Evolutionary conservation across 2,888 invertebrate species (phyloP).

Genomic region (Sipha maydis): DNA sequence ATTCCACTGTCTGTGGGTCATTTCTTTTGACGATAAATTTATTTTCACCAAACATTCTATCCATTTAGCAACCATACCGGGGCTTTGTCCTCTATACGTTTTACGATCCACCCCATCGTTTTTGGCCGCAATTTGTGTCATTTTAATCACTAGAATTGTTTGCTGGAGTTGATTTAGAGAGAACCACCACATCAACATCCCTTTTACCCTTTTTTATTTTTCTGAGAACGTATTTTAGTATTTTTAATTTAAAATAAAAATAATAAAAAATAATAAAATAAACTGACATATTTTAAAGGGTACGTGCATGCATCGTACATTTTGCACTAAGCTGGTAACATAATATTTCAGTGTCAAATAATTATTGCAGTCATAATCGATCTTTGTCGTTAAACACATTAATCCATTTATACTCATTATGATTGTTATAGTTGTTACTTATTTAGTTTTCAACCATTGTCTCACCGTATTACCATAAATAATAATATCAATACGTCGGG

Average conservation of each 20-base stretch:
- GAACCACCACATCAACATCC: not conserved
- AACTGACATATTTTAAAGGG: not conserved
- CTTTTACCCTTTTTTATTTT: not conserved
- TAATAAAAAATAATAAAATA: not conserved
- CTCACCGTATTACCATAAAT: not conserved
- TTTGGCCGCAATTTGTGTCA: conserved; percentile 43
- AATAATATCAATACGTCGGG: not conserved
- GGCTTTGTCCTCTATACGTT: not conserved
- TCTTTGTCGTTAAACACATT: too few species aligned
- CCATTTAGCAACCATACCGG: not conserved
- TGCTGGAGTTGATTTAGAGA: conserved; percentile 47
- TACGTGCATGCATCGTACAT: not conserved
- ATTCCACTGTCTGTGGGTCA: conserved; percentile 1
- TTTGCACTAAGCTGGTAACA: not conserved
- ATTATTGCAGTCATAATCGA: not conserved
- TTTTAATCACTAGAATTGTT: conserved; percentile 58
- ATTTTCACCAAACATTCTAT: conserved; percentile 42
- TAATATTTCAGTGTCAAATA: not conserved
- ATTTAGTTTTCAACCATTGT: not conserved
- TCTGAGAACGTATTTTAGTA: conserved; percentile 13
- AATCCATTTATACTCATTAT: not conserved
- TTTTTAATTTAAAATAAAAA: conserved; percentile 50
- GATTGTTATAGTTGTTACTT: not conserved
- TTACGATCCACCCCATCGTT: conserved; percentile 36
- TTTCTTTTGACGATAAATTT: conserved; percentile 50